Evolutionary conservation across 1,140 invertebrate species (phyloP).

Genomic region (Acromyrmex heyeri): DNA sequence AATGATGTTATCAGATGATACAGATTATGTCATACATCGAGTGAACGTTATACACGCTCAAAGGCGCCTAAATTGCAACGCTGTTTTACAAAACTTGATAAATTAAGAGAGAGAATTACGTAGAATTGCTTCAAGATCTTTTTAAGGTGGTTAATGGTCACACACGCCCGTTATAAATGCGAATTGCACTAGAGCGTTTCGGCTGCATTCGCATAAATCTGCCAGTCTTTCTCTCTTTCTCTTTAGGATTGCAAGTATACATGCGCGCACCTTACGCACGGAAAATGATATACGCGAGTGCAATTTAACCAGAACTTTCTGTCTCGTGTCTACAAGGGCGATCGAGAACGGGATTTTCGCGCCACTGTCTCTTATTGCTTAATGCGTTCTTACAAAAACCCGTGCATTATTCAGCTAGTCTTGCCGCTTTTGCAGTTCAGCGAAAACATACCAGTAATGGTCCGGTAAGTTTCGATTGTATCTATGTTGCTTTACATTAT

Average conservation of each 20-base stretch:
- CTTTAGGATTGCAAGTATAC: not conserved
- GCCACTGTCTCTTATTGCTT: constrained; percentile 23
- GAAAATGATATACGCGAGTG: constrained; percentile 38
- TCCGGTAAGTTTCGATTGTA: constrained; percentile 16
- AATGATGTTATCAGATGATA: not conserved
- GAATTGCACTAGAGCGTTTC: constrained; percentile 30
- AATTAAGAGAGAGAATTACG: constrained; percentile 72
- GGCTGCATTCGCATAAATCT: constrained; percentile 14
- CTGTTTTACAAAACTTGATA: constrained; percentile 71
- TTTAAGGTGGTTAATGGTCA: constrained; percentile 48
- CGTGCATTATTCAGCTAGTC: constrained; percentile 24
- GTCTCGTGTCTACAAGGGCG: constrained; percentile 28
- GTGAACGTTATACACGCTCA: not conserved
- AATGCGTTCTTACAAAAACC: constrained; percentile 15
- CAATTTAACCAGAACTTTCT: not conserved
- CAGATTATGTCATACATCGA: not conserved
- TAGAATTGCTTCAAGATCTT: constrained; percentile 49
- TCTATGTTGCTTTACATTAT: not conserved
- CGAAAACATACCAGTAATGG: constrained; percentile 24
- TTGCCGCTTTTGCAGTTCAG: constrained; percentile 29
- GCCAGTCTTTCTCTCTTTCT: constrained; percentile 33
- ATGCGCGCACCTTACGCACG: not conserved
- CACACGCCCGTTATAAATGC: constrained; percentile 27
- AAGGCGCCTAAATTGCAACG: constrained; percentile 2
- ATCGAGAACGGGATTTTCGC: constrained; percentile 34